phyloP scores from a whole-genome alignment of 2,888 invertebrate genomes.

The Caenorhabditis sinica region DNA sequence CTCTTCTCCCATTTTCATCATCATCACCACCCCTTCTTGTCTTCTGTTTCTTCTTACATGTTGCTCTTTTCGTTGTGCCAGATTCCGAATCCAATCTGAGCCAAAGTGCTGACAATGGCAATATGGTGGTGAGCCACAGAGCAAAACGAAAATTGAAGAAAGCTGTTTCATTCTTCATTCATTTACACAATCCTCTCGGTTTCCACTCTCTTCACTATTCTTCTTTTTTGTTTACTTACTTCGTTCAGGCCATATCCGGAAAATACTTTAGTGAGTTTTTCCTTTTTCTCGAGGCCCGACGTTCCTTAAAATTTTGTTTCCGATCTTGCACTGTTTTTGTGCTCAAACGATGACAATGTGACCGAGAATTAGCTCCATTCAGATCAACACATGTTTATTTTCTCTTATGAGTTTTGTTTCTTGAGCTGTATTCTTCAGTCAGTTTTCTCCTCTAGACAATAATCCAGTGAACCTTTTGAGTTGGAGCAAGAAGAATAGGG shows the following conservation, averaged over 20 bases:
- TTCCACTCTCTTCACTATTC: background rate
- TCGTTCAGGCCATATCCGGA: slow-evolving; percentile 14
- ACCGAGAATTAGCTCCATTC: slow-evolving; percentile 15
- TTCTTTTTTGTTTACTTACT: slow-evolving; percentile 44
- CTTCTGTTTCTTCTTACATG: slow-evolving; percentile 5
- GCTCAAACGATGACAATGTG: background rate
- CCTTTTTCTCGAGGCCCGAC: background rate
- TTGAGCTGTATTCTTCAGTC: too few relatives aligned
- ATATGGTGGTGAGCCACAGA: slow-evolving; percentile 23
- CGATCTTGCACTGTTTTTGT: background rate
- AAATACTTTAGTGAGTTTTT: slow-evolving; percentile 5
- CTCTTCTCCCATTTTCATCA: slow-evolving; percentile 29
- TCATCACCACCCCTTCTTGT: slow-evolving; percentile 22
- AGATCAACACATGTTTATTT: slow-evolving; percentile 2
- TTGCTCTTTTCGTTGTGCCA: slow-evolving; percentile 13
- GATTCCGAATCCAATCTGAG: slow-evolving; percentile 11
- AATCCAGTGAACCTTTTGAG: too few relatives aligned
- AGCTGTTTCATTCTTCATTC: slow-evolving; percentile 54
- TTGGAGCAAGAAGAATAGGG: too few relatives aligned
- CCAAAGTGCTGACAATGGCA: background rate
- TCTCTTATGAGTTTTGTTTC: too few relatives aligned
- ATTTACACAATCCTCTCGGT: slow-evolving; percentile 43
- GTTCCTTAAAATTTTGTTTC: background rate
- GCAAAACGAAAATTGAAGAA: slow-evolving; percentile 39
- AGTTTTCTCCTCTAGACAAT: too few relatives aligned